Conservation (phyloP, 2,888 invertebrate genomes). For the Leptopilina syphax region DNA sequence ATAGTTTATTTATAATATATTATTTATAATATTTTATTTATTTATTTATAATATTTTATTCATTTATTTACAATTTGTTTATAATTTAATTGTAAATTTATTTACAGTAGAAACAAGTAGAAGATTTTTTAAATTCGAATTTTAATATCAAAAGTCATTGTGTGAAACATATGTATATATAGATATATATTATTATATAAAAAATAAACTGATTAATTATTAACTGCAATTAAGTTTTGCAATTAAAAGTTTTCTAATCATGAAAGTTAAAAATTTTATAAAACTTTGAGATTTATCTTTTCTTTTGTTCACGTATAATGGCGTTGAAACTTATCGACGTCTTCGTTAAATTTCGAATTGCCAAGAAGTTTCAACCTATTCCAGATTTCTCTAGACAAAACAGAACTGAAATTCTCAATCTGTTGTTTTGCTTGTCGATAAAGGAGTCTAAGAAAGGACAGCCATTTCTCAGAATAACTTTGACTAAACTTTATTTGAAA, state of each 20-base stretch:
- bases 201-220: neutral
- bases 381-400: slow-evolving; percentile 30
- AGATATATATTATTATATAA: no score
- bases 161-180: neutral
- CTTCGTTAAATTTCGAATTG: slow-evolving; percentile 15
- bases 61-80: no score
- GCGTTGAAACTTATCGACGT: slow-evolving; percentile 9
- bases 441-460: slow-evolving; percentile 16
- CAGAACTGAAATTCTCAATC: slow-evolving; percentile 1
- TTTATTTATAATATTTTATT: no score
- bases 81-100: no score
- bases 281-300: neutral
- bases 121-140: neutral
- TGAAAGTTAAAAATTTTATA: neutral
- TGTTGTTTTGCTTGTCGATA: slow-evolving; percentile 22
- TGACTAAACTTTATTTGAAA: neutral
- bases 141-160: neutral
- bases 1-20: no score
- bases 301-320: neutral
- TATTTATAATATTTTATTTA: no score
- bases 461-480: slow-evolving; percentile 5
- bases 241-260: slow-evolving; percentile 16
- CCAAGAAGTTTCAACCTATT: slow-evolving; percentile 15
- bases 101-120: no score
- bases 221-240: slow-evolving; percentile 6